phyloP scores from a whole-genome alignment of 2,113 vertebrate species.

The Numenius arquata region DNA sequence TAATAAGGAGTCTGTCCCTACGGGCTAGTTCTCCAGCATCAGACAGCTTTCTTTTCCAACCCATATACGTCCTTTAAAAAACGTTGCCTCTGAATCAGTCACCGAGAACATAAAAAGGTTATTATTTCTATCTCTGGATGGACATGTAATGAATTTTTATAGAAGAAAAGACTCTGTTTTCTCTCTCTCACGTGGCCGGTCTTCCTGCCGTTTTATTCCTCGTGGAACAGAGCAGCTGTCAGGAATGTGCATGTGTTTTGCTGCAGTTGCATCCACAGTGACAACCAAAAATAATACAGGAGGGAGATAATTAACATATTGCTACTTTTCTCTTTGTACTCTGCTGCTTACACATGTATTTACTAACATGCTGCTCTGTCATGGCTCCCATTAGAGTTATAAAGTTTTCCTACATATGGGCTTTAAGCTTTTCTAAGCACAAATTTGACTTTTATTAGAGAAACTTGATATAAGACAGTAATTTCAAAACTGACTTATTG shows the following conservation, averaged over 20 bases:
- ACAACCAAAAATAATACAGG: constrained; percentile 55
- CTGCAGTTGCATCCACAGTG: constrained; percentile 38
- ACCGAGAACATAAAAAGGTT: background rate
- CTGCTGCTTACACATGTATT: constrained; percentile 62
- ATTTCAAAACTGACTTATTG: constrained; percentile 58
- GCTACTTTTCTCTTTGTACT: constrained; percentile 63
- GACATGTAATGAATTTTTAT: background rate
- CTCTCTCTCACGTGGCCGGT: background rate
- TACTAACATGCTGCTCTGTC: constrained; percentile 63
- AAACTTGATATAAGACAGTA: constrained; percentile 56
- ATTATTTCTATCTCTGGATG: constrained; percentile 12
- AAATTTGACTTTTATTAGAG: constrained; percentile 57
- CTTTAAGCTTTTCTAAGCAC: constrained; percentile 59
- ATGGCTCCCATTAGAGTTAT: constrained; percentile 62
- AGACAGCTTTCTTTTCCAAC: background rate
- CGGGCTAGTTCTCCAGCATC: background rate
- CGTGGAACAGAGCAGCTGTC: constrained; percentile 20
- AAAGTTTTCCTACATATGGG: constrained; percentile 62
- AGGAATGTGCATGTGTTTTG: background rate
- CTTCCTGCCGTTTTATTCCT: constrained; percentile 35
- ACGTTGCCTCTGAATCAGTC: background rate
- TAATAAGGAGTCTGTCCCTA: background rate
- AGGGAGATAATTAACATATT: constrained; percentile 57
- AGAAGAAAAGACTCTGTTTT: constrained; percentile 16
- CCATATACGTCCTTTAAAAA: background rate